Conservation (phyloP, 1,140 invertebrate species). For the Drosophila mojavensis region DNA sequence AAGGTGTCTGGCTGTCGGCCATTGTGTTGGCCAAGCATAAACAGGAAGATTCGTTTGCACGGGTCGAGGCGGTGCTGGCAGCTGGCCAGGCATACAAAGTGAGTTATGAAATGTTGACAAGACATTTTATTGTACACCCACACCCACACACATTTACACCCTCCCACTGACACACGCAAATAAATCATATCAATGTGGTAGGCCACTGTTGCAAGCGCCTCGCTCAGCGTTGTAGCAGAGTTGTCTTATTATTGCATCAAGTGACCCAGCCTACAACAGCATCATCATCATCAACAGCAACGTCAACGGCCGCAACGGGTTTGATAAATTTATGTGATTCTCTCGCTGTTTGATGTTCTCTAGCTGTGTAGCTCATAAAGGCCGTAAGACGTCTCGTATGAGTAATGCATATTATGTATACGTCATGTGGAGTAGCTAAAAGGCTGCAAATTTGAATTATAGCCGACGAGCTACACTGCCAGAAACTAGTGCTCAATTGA, state of each 20-base stretch:
- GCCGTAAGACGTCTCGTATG: constrained; percentile 11
- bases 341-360: constrained; percentile 5
- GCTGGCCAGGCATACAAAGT: constrained; percentile 55
- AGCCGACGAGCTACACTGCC: neutral
- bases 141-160: neutral
- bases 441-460: constrained; percentile 32
- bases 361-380: constrained; percentile 10
- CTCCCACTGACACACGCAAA: neutral
- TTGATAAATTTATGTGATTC: constrained; percentile 35
- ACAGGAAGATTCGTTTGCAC: constrained; percentile 42
- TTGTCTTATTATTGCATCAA: constrained; percentile 77
- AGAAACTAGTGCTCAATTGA: neutral
- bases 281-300: constrained; percentile 20
- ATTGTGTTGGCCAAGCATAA: constrained; percentile 72
- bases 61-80: neutral
- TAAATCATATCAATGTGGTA: constrained; percentile 45
- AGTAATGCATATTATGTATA: constrained; percentile 37
- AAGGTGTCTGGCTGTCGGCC: constrained; percentile 51
- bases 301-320: constrained; percentile 1
- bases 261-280: constrained; percentile 47
- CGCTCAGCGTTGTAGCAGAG: constrained; percentile 48
- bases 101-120: constrained; percentile 82
- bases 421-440: constrained; percentile 17
- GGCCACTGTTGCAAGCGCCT: constrained; percentile 56
- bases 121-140: constrained; percentile 69